phyloP scores from a whole-genome alignment of 2,888 invertebrate species.

The Melieria picta region DNA sequence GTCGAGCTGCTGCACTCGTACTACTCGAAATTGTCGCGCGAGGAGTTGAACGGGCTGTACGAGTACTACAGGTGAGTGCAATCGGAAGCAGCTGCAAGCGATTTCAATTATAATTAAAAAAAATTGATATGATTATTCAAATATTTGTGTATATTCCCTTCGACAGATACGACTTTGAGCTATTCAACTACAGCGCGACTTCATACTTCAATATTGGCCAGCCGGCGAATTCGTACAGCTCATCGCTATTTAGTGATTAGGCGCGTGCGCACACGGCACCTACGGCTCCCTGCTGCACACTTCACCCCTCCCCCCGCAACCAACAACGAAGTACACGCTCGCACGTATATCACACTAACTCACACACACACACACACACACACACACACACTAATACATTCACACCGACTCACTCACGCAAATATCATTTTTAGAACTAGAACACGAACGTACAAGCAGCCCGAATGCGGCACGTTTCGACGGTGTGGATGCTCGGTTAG shows the following conservation, averaged over 20 bases:
- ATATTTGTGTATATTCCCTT: constrained; percentile 15
- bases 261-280: neutral
- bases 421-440: constrained; percentile 12
- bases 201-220: constrained; percentile 53
- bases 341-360: constrained; percentile 12
- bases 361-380: constrained; percentile 21
- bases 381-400: constrained; percentile 24
- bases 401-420: constrained; percentile 19
- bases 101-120: too few relatives aligned
- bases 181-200: constrained; percentile 84
- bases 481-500: neutral
- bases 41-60: constrained; percentile 80
- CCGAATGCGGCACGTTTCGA: neutral
- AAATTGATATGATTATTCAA: neutral
- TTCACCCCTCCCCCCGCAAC: neutral
- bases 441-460: constrained; percentile 3
- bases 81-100: neutral
- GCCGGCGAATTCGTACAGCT: neutral
- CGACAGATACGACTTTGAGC: constrained; percentile 84
- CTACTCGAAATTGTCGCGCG: constrained; percentile 79
- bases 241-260: too few relatives aligned
- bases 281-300: neutral
- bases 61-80: constrained; percentile 78
- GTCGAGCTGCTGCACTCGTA: constrained; percentile 78
- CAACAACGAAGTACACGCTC: constrained; percentile 27